Evolutionary conservation across 2,113 vertebrate genomes (phyloP), one percentile per base, ranked within the genome.

Genomic region (Cercopithecus mona): DNA sequence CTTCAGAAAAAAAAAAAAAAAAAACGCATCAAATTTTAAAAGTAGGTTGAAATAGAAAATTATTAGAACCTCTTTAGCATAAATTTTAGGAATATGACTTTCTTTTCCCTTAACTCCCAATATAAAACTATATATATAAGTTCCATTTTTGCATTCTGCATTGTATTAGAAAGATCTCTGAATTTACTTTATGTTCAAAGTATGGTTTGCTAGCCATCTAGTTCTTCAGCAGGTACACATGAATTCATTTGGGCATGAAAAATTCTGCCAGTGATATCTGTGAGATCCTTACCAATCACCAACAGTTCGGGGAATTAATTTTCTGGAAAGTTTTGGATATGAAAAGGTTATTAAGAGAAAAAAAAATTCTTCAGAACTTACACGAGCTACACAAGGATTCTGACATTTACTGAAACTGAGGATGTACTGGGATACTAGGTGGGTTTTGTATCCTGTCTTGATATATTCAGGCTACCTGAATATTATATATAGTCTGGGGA

Each of bases 221-320:
- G 64, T 18, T 89, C 40, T 13, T n/a, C 6, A 73, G 32, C 20
- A 86, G n/a, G 50, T 27, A 2, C 43, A 40, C 38, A 50, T 72
- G 20, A 30, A 55, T 72, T 82, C 84, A 66, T 45, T 22, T 22
- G 43, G 81, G n/a, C 17, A 82, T 35, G 50, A 22, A 75, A 43
- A 38, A 55, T 43, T 57, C 50, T 16, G 88, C 23, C 64, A 61
- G 8, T 23, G 18, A 7, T 35, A 57, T 10, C 59, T 52, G 27
- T 61, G 43, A 83, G 7, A 35, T 59, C n/a, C 10, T 66, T 55
- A 87, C 7, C 55, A 40, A 59, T 30, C 32, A 68, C 83, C 40
- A 43, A 78, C 30, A n/a, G 59, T 27, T 73, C 27, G 92, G 35
- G 83, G 14, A 35, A 89, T 61, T 70, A 70, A 93, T 45, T 87